Evolutionary conservation across 2,797 vertebrate genomes (phyloP), one percentile per base, ranked within the genome.

Genomic region (Psittacula echo): DNA sequence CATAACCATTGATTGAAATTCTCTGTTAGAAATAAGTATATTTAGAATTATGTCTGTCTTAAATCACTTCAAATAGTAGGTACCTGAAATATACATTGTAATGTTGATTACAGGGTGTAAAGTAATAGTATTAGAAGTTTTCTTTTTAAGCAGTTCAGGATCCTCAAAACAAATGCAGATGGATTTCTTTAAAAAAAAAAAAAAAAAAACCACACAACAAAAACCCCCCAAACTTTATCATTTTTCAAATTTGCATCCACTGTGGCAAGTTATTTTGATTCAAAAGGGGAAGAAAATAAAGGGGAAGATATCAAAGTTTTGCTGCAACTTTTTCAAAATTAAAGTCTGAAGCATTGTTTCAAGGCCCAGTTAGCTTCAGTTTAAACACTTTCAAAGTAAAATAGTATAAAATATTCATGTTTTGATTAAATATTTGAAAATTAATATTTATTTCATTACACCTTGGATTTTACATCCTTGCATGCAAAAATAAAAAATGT

Each of bases 51-150:
- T 30, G 3, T 5, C 34, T 12, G 10, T 26, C 51, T 84, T 77
- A 75, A 89, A 73, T 62, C 11, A 50, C 8, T 71, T 79, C 26
- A 79, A 75, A 64, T 67, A 41, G 7, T 15, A 53, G 8, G 7
- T n/a, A 17, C 13, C 29, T 71, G 26, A 80, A 87, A 26, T 34
- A 37, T 6, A 74, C 7, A 8, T 26, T 64, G 5, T 5, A 27
- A 61, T 3, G 11, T 51, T 61, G 50, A 51, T 37, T 56, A 34
- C 10, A 76, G 41, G 12, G 18, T 45, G 5, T 71, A 53, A 81
- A 80, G 13, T 37, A 37, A 21, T 13, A 32, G 3, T 0, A 42
- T 7, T 39, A 11, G 4, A 61, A 76, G 2, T 5, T 58, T 0
- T 45, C 64, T 64, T 65, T 18, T 27, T 0, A 85, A 76, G 12